These are phyloP conservation scores for Dissostichus mawsoni DNA, from an alignment of 2,113 vertebrate genomes.

Conservation along the genomic window DNA sequence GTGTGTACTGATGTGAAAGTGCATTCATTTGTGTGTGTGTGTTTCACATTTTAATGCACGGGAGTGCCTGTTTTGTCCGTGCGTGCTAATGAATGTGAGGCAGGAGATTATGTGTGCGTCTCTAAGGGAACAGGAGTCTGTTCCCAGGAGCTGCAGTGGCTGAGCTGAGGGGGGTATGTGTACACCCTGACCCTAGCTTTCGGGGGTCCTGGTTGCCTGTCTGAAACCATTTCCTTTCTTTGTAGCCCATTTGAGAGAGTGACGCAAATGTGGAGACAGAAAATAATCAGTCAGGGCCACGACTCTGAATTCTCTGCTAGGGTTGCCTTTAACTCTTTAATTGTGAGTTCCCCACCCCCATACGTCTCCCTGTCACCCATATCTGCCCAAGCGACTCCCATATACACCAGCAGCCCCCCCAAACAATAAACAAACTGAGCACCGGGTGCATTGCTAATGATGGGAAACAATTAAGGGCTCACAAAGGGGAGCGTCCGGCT, in stretches of 20 bases:
- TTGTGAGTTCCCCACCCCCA: slow-evolving; percentile 43
- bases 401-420: slow-evolving; percentile 25
- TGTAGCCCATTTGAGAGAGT: slow-evolving; percentile 64
- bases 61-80: slow-evolving; percentile 50
- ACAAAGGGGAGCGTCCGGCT: slow-evolving; percentile 62
- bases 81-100: slow-evolving; percentile 72
- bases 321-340: slow-evolving; percentile 39
- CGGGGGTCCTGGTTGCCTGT: slow-evolving; percentile 72
- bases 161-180: slow-evolving; percentile 62
- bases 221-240: slow-evolving; percentile 76
- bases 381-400: slow-evolving; percentile 42
- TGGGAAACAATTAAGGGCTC: slow-evolving; percentile 76
- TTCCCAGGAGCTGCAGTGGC: slow-evolving; percentile 75
- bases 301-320: slow-evolving; percentile 14
- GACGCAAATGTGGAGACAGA: slow-evolving; percentile 56
- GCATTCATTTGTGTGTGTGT: slow-evolving; percentile 18
- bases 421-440: slow-evolving; percentile 73
- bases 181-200: slow-evolving; percentile 74
- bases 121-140: slow-evolving; percentile 72
- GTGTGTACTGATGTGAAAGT: slow-evolving; percentile 7
- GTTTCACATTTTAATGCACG: slow-evolving; percentile 44
- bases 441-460: slow-evolving; percentile 70
- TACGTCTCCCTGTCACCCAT: slow-evolving; percentile 29
- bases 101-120: slow-evolving; percentile 75
- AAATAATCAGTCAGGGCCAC: slow-evolving; percentile 30